Evolutionary conservation across 2,797 vertebrate genomes (phyloP), one percentile per base, ranked within the genome.

Genomic region (Chaenodraco wilsoni): DNA sequence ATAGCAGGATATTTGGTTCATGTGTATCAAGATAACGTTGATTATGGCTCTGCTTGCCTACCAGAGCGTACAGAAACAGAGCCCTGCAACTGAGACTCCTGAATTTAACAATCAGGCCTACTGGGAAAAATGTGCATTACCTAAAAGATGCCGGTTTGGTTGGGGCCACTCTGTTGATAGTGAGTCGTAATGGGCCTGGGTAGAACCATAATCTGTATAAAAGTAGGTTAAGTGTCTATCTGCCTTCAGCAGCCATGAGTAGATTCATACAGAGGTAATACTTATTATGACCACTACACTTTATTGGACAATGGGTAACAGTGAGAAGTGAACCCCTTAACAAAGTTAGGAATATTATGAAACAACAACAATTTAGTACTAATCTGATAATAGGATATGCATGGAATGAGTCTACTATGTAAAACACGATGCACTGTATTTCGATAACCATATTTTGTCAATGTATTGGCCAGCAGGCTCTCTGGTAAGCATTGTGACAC

Each of bases 401-500:
- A 17, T 21, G 4, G 9, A 21, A 16, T 44, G 17, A 3, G 1
- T 51, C 4, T n/a, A 33, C 17, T 37, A n/a, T 27, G 27, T 9
- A 4, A n/a, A 44, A 23, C 37, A 44, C 9, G 33, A 33, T 13
- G 23, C 13, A 17, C 7, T 7, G 3, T 41, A 19, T 40, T 46
- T n/a, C 15, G 2, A 31, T n/a, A 17, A 15, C 19, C 14, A 17
- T 12, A 50, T 52, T 19, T 49, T 49, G 33, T 27, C 45, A 1
- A 43, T 54, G 17, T 12, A 21, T 19, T 9, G 16, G 1, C 14
- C 9, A 1, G 1, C 9, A 23, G 0, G 5, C 1, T 17, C 10
- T 2, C 41, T 4, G 21, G 23, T 17, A 1, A 52, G 57, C 56
- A 52, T 19, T 85, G 81, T 76, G 67, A 84, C 82, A 88, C 88